phyloP scores from a whole-genome alignment of 1,140 invertebrate genomes.

The Parapsyche elsis region DNA sequence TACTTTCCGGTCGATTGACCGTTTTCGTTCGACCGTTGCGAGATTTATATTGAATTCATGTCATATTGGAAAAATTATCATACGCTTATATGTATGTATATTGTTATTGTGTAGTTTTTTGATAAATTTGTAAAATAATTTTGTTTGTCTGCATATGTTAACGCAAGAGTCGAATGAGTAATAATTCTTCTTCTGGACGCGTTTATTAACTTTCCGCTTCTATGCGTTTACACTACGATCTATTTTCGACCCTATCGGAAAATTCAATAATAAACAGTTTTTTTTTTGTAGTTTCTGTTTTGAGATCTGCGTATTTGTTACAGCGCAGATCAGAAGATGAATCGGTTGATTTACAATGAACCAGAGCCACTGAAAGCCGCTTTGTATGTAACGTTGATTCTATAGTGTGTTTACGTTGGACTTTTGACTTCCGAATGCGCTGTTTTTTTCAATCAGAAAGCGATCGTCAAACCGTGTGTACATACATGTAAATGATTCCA shows the following conservation, averaged over 20 bases:
- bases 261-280: constrained; percentile 13
- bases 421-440: constrained; percentile 16
- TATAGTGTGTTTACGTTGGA: constrained; percentile 33
- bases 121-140: neutral
- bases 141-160: neutral
- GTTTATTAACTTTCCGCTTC: neutral
- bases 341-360: constrained; percentile 28
- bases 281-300: constrained; percentile 13
- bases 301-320: neutral
- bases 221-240: neutral
- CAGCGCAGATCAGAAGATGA: constrained; percentile 11
- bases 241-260: neutral
- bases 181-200: neutral
- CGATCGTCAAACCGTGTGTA: neutral
- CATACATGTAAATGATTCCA: too few species aligned
- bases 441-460: neutral
- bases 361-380: constrained; percentile 11
- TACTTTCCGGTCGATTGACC: constrained; percentile 5
- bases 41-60: constrained; percentile 12
- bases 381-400: constrained; percentile 17
- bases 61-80: neutral
- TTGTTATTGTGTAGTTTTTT: neutral
- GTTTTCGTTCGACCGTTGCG: neutral
- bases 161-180: constrained; percentile 9
- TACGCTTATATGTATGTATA: neutral